Evolutionary conservation across 2,888 invertebrate genomes (phyloP), one percentile per base, ranked within the genome.

Genomic region (Brachypalpus laphriformis): DNA sequence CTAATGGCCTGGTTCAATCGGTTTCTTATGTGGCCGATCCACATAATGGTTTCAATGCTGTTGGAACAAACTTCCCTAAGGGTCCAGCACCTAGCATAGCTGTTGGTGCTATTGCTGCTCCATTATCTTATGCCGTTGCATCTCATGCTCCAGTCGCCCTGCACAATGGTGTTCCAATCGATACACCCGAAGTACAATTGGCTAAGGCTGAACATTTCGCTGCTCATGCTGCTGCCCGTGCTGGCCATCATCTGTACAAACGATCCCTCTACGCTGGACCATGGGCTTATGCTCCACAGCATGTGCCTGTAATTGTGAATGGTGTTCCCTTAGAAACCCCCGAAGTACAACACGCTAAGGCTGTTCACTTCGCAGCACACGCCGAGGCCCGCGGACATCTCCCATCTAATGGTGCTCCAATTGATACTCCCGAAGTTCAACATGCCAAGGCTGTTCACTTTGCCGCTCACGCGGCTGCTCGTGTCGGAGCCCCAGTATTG

Each of bases 11-110:
- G 72, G 90, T 94, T 8, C 95, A 95, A 89, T 94, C 94, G 37
- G 94, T 95, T 20, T 93, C 94, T 77, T 95, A 95, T 89, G 92
- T 94, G 22, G 93, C 95, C 5, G 95, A 95, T 91, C 91, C 92
- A 0, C 93, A 94, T 88, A 92, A 94, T 88, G 95, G 95, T 51
- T 95, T 95, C 90, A 93, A 95, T 89, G 95, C 94, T 8, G 92
- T 94, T 11, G 95, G 94, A 45, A 94, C 94, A 9, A 95, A 95
- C 90, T 90, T 95, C 82, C 95, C 95, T 1, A 92, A 93, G 87
- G 93, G 94, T 40, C 94, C 94, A 1, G 92, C 92, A 9, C 75
- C 87, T 5, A 87, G 77, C 6, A 83, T 81, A 37, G 89, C 88
- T 5, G 77, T 40, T 14, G 40, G 6, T n/a, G 3, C 87, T 34